phyloP scores from a whole-genome alignment of 2,888 invertebrate species.

The Lasioglossum figueresi region DNA sequence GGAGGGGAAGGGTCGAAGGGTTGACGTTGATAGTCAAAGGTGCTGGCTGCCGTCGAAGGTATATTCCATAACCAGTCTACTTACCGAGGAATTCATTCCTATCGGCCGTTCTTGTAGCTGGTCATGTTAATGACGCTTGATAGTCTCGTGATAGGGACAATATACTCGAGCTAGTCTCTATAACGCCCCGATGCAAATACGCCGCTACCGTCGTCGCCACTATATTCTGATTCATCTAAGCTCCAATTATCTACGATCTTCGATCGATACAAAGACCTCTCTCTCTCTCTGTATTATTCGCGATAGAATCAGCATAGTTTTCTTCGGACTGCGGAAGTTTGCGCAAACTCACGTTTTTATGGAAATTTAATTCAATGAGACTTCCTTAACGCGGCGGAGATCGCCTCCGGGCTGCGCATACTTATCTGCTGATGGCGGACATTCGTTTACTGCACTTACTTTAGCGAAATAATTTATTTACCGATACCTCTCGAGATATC shows the following conservation, averaged over 20 bases:
- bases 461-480: not conserved
- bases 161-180: constrained; percentile 6
- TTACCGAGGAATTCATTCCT: constrained; percentile 71
- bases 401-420: not conserved
- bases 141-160: constrained; percentile 52
- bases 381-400: not conserved
- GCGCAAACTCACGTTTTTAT: constrained; percentile 4
- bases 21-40: constrained; percentile 58
- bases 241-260: not conserved
- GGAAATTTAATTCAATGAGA: constrained; percentile 5
- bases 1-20: constrained; percentile 30
- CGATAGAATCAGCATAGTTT: constrained; percentile 3
- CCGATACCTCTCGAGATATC: not conserved
- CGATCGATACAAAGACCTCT: not conserved
- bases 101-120: constrained; percentile 65
- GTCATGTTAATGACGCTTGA: constrained; percentile 68
- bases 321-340: constrained; percentile 2
- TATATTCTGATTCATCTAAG: constrained; percentile 9
- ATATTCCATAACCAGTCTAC: constrained; percentile 50
- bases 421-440: not conserved
- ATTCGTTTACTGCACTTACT: not conserved
- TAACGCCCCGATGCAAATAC: constrained; percentile 24
- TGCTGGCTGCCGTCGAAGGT: constrained; percentile 51
- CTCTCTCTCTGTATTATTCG: not conserved
- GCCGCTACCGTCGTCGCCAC: not conserved